Base-by-base conservation (phyloP, 2,797 vertebrate species). In the Eurystomus glaucurus region DNA sequence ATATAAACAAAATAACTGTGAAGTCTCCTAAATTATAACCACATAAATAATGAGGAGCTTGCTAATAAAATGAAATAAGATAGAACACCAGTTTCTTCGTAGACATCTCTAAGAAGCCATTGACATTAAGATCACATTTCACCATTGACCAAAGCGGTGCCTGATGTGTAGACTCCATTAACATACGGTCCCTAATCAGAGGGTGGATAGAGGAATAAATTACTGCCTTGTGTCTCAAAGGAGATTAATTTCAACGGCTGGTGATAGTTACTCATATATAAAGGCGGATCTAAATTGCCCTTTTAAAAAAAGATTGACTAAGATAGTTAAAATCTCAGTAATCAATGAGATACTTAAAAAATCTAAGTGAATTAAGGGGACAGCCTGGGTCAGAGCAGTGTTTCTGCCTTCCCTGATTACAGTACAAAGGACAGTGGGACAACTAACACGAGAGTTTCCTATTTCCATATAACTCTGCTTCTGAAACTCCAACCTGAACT, bases 1-100 rank as follows among this genome's bases (percentile, higher is more conserved):
- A 85, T 76, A 82, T 84, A 79, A 96, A 94, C 46, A 96, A 92
- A 89, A 86, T 82, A 90, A 62, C 31, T 1, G 3, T 45, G 43
- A 93, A 80, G 75, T 72, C 48, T n/a, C 29, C 48, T 83, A 52
- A 22, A 1, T 70, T 81, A 51, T 20, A 88, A 75, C 65, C 72
- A 55, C 23, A 79, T 88, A 86, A 94, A 90, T 88, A 89, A 85
- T 52, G n/a, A 93, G 29, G 22, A 79, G 9, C 15, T 90, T 85
- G 22, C 28, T 78, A 57, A 75, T 80, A 74, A 88, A 77, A 54
- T 41, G 3, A 58, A 29, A 28, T 31, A 71, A 88, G 81, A 46
- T 4, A 37, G 26, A 64, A 76, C 74, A 25, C 39, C 15, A 29
- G 7, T 29, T 51, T 84, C 9, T 86, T 43, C 52, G 35, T 48